These are phyloP conservation scores for Podarcis cretensis DNA, from an alignment of 2,113 vertebrate genomes.

Conservation along the genomic window DNA sequence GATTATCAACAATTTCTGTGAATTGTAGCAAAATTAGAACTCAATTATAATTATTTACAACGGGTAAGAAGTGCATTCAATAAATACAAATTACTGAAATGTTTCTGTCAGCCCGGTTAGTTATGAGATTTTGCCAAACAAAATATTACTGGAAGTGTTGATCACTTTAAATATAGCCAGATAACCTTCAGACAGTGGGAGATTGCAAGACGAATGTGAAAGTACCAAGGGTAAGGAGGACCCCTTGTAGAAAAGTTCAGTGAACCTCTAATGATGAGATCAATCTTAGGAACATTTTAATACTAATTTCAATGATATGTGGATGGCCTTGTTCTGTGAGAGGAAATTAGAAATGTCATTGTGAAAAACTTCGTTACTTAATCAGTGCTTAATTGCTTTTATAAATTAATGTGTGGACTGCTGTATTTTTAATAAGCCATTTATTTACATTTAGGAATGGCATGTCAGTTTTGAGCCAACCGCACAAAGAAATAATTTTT, in stretches of 20 bases:
- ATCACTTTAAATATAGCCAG: neutral
- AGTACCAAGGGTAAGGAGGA: neutral
- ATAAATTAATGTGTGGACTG: conserved; percentile 32
- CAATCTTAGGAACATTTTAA: neutral
- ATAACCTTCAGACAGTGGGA: neutral
- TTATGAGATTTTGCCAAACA: neutral
- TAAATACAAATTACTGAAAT: neutral
- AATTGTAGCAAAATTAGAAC: neutral
- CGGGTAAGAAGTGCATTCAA: neutral
- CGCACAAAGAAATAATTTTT: neutral
- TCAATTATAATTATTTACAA: neutral
- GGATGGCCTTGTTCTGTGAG: neutral
- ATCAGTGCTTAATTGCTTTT: conserved; percentile 33
- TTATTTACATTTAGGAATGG: conserved; percentile 43
- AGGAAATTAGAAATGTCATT: conserved; percentile 24
- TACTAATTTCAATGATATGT: conserved; percentile 15
- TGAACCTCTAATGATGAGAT: neutral
- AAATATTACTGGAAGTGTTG: neutral
- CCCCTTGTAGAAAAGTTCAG: neutral
- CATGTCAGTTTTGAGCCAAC: conserved; percentile 17
- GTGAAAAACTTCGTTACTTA: conserved; percentile 16
- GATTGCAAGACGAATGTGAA: neutral
- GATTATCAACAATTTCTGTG: neutral
- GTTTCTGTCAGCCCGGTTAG: neutral
- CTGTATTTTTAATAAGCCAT: conserved; percentile 17